Conservation (phyloP, 1,140 invertebrate genomes). For the Ectropis grisescens region DNA sequence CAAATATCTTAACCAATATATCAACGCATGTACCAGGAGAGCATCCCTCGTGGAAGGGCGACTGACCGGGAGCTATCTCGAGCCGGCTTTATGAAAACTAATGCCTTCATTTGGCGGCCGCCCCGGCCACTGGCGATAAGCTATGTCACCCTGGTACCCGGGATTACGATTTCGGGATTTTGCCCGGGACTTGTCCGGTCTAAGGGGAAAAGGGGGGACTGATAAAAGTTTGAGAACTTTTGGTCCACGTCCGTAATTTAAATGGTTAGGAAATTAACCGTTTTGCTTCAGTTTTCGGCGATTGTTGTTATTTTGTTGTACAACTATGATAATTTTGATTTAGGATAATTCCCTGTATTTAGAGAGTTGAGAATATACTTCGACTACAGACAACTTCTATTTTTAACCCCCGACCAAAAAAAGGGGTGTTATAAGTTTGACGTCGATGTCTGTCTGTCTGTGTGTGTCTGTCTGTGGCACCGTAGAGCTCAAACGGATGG, state of each 20-base stretch:
- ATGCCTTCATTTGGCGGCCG: conserved; percentile 36
- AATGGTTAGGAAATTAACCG: conserved; percentile 6
- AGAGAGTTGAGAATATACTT: too few species aligned
- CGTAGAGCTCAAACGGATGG: too few species aligned
- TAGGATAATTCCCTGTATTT: too few species aligned
- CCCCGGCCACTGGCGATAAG: conserved; percentile 27
- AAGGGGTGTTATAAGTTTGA: too few species aligned
- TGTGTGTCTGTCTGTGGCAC: too few species aligned
- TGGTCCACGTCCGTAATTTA: conserved; percentile 9
- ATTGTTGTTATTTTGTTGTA: conserved; percentile 1
- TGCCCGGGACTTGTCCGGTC: too few species aligned
- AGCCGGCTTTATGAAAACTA: conserved; percentile 40
- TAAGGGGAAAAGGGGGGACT: conserved; percentile 3
- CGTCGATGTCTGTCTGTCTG: too few species aligned
- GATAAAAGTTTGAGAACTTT: conserved; percentile 17
- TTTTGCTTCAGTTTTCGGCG: too few species aligned
- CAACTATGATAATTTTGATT: not conserved
- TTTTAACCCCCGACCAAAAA: too few species aligned
- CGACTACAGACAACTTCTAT: too few species aligned
- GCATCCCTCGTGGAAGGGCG: conserved; percentile 13
- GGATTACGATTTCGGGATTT: conserved; percentile 35
- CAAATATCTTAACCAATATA: conserved; percentile 8
- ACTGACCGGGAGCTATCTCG: conserved; percentile 29
- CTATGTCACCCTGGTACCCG: conserved; percentile 35
- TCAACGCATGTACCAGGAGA: conserved; percentile 10